Percentiles rank a stretch among this genome's conserved stretches.
Evolutionary conservation across 2,888 invertebrate genomes (phyloP).

Genomic region (Petrolisthes cinctipes): DNA sequence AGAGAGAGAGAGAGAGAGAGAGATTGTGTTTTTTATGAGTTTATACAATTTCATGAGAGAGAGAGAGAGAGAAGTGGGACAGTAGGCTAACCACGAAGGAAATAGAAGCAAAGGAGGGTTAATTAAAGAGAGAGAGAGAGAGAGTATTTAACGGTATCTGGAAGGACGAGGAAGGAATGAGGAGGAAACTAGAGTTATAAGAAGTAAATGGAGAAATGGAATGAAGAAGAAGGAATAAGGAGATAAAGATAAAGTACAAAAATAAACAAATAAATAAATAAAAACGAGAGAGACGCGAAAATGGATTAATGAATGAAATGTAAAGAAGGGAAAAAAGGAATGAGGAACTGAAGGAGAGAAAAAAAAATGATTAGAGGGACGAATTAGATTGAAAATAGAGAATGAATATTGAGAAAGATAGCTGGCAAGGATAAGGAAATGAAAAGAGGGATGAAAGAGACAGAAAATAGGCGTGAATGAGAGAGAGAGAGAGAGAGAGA

Average conservation of each 20-base stretch:
- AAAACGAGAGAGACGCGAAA: not conserved
- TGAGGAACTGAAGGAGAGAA: not conserved
- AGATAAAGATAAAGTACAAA: not conserved
- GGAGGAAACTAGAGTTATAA: not conserved
- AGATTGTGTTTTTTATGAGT: too few relatives aligned
- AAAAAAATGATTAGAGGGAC: not conserved
- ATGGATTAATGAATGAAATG: not conserved
- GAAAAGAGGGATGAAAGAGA: too few relatives aligned
- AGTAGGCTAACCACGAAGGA: too few relatives aligned
- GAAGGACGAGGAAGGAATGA: not conserved
- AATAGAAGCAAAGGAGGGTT: too few relatives aligned
- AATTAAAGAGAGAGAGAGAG: too few relatives aligned
- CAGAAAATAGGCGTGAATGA: too few relatives aligned
- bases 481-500: not conserved
- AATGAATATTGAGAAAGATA: not conserved
- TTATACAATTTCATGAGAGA: too few relatives aligned
- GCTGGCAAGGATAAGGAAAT: not conserved
- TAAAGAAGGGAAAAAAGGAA: not conserved
- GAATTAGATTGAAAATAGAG: not conserved
- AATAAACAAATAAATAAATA: not conserved
- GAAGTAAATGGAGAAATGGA: not conserved
- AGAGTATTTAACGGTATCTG: not conserved
- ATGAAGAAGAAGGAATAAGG: not conserved
- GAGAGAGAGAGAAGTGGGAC: too few relatives aligned
- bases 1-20: too few relatives aligned